phyloP scores from a whole-genome alignment of 2,797 vertebrate species.

The Siniperca undulata region DNA sequence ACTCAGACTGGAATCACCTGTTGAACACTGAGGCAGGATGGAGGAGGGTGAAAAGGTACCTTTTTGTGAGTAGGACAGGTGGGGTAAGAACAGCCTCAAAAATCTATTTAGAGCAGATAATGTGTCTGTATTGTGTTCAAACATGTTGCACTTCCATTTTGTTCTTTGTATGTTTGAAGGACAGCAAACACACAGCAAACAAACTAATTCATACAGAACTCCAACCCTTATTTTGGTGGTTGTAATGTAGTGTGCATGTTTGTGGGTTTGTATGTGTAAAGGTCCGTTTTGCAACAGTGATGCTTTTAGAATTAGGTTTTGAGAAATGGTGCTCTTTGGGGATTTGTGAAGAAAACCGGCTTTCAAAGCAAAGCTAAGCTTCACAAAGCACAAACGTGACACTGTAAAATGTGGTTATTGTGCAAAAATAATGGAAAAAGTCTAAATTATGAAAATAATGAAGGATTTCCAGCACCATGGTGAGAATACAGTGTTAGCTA shows the following conservation, averaged over 20 bases:
- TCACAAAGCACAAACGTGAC: neutral
- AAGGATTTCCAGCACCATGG: neutral
- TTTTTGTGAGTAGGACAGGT: conserved; percentile 32
- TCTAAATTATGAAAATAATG: neutral
- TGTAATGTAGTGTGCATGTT: neutral
- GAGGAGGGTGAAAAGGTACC: neutral
- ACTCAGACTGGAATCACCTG: conserved; percentile 45
- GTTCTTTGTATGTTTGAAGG: conserved; percentile 26
- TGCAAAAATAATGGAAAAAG: neutral
- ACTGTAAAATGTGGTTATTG: conserved; percentile 7
- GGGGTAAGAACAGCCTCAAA: conserved; percentile 11
- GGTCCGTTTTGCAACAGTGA: neutral
- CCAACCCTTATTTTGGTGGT: conserved; percentile 26
- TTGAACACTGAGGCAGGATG: conserved; percentile 42
- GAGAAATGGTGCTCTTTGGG: neutral
- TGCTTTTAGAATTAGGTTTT: conserved; percentile 22
- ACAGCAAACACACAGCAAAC: conserved; percentile 13
- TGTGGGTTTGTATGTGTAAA: neutral
- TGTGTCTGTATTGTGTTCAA: conserved; percentile 30
- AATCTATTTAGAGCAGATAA: conserved; percentile 29
- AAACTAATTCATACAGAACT: conserved; percentile 3
- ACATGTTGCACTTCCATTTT: neutral
- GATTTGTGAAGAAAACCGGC: neutral
- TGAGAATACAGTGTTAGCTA: neutral
- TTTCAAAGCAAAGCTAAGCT: neutral